Percentiles rank a stretch among this genome's conserved stretches.
These are phyloP conservation scores for Hypena proboscidalis DNA, from an alignment of 2,888 invertebrate species.

Conservation along the genomic window DNA sequence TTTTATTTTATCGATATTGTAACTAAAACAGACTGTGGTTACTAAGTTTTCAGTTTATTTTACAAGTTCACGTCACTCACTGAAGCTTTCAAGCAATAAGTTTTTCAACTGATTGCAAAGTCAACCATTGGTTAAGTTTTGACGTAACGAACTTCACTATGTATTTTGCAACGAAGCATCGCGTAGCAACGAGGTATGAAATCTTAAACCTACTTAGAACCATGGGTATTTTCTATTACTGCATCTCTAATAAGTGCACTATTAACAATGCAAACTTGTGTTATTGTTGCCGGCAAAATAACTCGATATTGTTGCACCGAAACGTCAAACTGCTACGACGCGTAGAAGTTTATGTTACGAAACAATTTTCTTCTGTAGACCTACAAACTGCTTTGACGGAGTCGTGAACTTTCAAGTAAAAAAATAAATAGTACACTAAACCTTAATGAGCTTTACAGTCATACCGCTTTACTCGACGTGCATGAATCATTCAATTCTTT, in stretches of 20 bases:
- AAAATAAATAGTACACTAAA: conserved; percentile 33
- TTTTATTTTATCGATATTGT: no score
- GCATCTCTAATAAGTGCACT: neutral
- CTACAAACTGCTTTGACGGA: conserved; percentile 1
- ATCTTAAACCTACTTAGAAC: no score
- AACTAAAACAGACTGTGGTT: no score
- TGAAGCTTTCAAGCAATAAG: neutral
- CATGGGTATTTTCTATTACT: neutral
- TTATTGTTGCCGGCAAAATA: neutral
- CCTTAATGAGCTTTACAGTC: conserved; percentile 33
- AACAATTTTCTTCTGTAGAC: neutral
- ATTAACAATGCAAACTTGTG: neutral
- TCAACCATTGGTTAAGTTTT: neutral
- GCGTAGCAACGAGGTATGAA: neutral
- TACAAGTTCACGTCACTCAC: neutral
- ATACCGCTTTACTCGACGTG: conserved; percentile 24
- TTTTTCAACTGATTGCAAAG: neutral
- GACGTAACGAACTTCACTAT: neutral
- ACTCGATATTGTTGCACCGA: neutral
- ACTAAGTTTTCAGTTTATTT: neutral
- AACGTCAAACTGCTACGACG: neutral
- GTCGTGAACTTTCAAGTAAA: conserved; percentile 20
- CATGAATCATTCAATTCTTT: conserved; percentile 33
- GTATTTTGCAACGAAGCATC: neutral
- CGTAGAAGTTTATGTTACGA: neutral